Evolutionary conservation across 1,140 invertebrate genomes (phyloP), one percentile per base, ranked within the genome.

Genomic region (Leptopilina clavipes): DNA sequence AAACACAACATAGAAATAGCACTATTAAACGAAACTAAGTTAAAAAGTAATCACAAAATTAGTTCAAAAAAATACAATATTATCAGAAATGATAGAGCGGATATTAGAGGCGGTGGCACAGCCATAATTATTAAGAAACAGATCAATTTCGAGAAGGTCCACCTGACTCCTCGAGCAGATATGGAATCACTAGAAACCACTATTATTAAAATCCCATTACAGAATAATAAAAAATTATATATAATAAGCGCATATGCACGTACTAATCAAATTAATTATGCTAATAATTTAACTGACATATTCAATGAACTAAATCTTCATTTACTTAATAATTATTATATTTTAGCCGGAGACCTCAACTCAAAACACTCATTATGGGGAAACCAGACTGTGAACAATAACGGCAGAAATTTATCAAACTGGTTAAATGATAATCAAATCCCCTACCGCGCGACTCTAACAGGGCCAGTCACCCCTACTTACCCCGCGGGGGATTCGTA

Each of bases 31-130:
- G 44, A 45, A 45, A 14, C 44, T 2, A 45, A 45, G 14, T n/a
- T 45, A n/a, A 45, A 45, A 45, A 5, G 14, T 1, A 45, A 10
- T 1, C 12, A 45, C 14, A 45, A 45, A 45, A 3, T 45, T 14
- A 0, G 14, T 1, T 45, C 14, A 2, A n/a, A 45, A 1, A 45
- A 45, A 1, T 45, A 14, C 44, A 45, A 3, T 1, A 10, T 45
- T 1, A 3, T 14, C 44, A 45, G 44, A 10, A n/a, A 45, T 45
- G 44, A 45, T n/a, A 45, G 44, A 45, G n/a, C 0, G 0, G 76
- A 79, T 1, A 75, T 1, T 0, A 11, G 73, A 48, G 79, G 80
- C 8, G 82, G 80, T 0, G 80, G 82, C 1, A 81, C 77, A 9
- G 76, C 52, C 12, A 80, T 81, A 7, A 11, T 83, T 8, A 74